phyloP scores from a whole-genome alignment of 2,797 vertebrate genomes.

The Neopelma chrysocephalum region DNA sequence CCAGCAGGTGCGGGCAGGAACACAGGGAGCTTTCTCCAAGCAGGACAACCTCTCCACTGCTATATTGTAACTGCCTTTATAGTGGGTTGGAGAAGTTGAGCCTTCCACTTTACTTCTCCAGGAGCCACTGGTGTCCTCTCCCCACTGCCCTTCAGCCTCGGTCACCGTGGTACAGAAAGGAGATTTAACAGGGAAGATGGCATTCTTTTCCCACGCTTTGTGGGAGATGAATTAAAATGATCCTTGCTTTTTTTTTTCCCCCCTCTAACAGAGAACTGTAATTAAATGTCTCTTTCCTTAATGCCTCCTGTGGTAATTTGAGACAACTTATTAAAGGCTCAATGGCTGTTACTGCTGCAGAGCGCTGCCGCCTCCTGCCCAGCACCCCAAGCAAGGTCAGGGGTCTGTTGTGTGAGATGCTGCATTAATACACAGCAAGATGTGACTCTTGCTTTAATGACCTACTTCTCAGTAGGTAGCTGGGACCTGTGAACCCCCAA shows the following conservation, averaged over 20 bases:
- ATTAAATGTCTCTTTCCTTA: slow-evolving; percentile 40
- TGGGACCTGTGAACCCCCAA: background rate
- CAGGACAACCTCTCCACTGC: background rate
- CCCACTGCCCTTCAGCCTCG: accelerated
- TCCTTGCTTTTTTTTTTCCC: accelerated
- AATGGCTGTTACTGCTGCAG: background rate
- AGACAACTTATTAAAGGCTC: slow-evolving; percentile 25
- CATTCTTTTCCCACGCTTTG: background rate
- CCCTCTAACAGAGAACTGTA: background rate
- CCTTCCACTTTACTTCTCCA: background rate
- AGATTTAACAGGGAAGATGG: background rate
- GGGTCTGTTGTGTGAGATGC: background rate
- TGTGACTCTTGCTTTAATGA: background rate
- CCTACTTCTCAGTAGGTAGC: background rate
- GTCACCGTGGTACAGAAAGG: accelerated
- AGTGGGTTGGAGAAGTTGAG: background rate
- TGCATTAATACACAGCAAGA: background rate
- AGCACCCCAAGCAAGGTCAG: background rate
- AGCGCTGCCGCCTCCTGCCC: background rate
- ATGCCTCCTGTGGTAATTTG: slow-evolving; percentile 30
- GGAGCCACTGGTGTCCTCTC: background rate
- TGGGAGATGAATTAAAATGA: background rate
- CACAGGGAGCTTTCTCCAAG: background rate
- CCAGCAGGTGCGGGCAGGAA: background rate
- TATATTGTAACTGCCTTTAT: background rate